These are phyloP conservation scores for Cosmorhoe ocellata DNA, from an alignment of 2,888 invertebrate genomes.

Conservation along the genomic window DNA sequence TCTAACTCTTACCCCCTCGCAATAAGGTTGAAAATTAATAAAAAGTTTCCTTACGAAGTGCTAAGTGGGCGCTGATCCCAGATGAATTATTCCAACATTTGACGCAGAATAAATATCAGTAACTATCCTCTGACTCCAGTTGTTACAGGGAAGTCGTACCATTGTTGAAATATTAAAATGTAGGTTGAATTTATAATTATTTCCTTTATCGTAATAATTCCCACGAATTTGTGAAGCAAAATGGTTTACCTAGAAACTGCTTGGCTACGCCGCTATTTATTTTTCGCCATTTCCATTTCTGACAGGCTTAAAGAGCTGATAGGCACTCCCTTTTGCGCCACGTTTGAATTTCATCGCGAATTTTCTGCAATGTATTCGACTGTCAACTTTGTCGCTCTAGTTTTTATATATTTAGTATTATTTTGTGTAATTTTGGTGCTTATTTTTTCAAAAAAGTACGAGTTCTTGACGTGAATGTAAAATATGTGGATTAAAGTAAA, in stretches of 20 bases:
- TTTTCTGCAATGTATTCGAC: too few species aligned
- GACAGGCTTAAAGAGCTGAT: too few species aligned
- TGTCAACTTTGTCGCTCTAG: too few species aligned
- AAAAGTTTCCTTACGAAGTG: too few species aligned
- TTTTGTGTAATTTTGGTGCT: too few species aligned
- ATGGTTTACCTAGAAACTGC: slow-evolving; percentile 5
- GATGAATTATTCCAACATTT: slow-evolving; percentile 26
- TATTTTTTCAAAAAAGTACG: too few species aligned
- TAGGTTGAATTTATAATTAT: slow-evolving; percentile 29
- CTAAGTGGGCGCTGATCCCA: slow-evolving; percentile 1
- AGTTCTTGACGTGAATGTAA: too few species aligned
- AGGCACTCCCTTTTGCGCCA: too few species aligned
- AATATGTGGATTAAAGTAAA: too few species aligned
- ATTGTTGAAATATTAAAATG: slow-evolving; percentile 30
- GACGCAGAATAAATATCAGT: slow-evolving; percentile 22
- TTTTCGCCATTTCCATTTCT: neutral
- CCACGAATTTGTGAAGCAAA: slow-evolving; percentile 6
- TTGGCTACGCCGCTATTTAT: too few species aligned
- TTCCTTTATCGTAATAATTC: slow-evolving; percentile 5
- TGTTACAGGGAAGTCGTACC: slow-evolving; percentile 22
- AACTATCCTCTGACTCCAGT: slow-evolving; percentile 2
- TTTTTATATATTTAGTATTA: too few species aligned
- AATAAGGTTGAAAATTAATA: slow-evolving; percentile 7
- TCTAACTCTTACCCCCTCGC: neutral
- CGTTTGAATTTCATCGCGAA: too few species aligned